phyloP scores from a whole-genome alignment of 2,888 invertebrate genomes.

The Cosmia pyralina region DNA sequence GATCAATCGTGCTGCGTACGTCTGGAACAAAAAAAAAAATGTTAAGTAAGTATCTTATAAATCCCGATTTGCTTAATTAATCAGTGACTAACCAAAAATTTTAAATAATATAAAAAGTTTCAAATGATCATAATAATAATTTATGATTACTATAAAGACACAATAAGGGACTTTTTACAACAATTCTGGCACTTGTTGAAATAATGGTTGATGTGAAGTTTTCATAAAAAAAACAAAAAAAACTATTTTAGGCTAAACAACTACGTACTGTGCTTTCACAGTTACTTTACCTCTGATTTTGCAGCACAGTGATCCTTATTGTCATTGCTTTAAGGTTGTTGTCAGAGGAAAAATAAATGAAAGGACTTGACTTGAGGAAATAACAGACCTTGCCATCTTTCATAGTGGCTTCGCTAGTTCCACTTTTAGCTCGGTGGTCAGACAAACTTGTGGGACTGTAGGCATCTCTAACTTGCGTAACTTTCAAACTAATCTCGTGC shows the following conservation, averaged over 20 bases:
- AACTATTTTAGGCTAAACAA: too few relatives aligned
- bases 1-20: constrained; percentile 73
- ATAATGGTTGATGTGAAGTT: not conserved
- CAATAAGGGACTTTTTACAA: not conserved
- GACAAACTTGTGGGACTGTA: not conserved
- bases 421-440: not conserved
- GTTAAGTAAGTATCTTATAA: not conserved
- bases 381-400: not conserved
- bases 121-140: not conserved
- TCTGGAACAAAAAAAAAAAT: constrained; percentile 74
- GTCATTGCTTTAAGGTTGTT: not conserved
- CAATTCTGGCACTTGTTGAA: not conserved
- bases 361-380: not conserved
- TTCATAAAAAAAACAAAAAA: too few relatives aligned
- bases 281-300: not conserved
- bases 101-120: not conserved
- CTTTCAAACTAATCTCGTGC: not conserved
- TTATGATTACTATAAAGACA: too few relatives aligned
- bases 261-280: not conserved
- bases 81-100: not conserved
- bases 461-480: not conserved
- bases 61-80: not conserved
- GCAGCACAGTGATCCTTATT: not conserved
- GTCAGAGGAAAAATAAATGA: not conserved
- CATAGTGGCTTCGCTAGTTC: not conserved